Evolutionary conservation across 2,797 vertebrate species (phyloP).

Genomic region (Menidia menidia): DNA sequence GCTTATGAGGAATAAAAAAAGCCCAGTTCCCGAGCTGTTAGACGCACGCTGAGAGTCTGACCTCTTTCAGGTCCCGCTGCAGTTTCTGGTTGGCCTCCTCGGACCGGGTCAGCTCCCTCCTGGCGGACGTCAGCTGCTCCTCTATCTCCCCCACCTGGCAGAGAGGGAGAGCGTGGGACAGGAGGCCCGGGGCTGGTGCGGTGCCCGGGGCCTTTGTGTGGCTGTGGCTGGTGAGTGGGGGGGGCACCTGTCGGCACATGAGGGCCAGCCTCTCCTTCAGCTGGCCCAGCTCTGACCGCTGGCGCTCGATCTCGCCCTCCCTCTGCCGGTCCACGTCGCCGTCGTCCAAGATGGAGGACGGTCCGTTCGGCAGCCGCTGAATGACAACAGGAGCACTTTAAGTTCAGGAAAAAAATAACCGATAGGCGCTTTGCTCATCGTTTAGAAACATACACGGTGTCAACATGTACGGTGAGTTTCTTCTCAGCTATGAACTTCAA

Average conservation of each 20-base stretch:
- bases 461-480: too few species aligned
- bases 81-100: constrained; percentile 92
- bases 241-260: constrained; percentile 88
- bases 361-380: constrained; percentile 83
- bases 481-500: too few species aligned
- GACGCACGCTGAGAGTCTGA: constrained; percentile 51
- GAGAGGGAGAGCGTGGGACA: constrained; percentile 3
- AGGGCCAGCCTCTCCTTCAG: constrained; percentile 90
- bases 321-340: constrained; percentile 82
- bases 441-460: too few species aligned
- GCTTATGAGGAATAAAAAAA: constrained; percentile 31
- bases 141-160: constrained; percentile 91
- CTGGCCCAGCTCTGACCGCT: constrained; percentile 89
- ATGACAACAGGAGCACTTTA: not conserved
- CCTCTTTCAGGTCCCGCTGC: constrained; percentile 93
- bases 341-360: constrained; percentile 83
- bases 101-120: constrained; percentile 90
- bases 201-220: constrained; percentile 4
- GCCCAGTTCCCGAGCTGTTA: not conserved
- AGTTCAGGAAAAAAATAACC: not conserved
- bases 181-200: constrained; percentile 4
- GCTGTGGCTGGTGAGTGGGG: not conserved
- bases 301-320: constrained; percentile 88
- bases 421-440: not conserved
- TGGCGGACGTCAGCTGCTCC: constrained; percentile 90